A percentile compares a stretch with the other conserved stretches of the same genome.
These are phyloP conservation scores for Nasua narica DNA, from an alignment of 2,797 vertebrate species.

Conservation along the genomic window DNA sequence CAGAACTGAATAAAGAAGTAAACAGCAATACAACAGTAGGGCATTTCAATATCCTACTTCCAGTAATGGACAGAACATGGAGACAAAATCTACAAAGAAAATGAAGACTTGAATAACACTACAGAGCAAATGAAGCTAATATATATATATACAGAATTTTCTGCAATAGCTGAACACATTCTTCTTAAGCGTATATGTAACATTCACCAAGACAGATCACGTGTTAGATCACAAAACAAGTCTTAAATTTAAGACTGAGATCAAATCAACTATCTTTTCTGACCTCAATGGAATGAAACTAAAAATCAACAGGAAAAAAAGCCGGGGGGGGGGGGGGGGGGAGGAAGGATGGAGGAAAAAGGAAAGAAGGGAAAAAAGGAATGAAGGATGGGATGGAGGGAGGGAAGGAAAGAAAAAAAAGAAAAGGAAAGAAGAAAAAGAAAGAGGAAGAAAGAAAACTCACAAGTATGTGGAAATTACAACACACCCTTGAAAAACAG, in stretches of 20 bases:
- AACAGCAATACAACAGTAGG: background rate
- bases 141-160: background rate
- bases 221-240: background rate
- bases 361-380: too few relatives aligned
- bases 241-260: background rate
- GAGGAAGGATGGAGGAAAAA: too few relatives aligned
- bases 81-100: background rate
- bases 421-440: too few relatives aligned
- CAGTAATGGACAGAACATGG: background rate
- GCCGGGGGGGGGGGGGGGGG: accelerated
- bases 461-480: background rate
- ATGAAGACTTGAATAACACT: background rate
- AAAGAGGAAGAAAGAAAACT: background rate
- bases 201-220: background rate
- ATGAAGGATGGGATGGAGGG: too few relatives aligned
- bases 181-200: background rate
- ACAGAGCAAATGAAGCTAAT: background rate
- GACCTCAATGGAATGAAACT: background rate
- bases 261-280: background rate
- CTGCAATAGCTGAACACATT: background rate
- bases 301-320: background rate
- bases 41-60: background rate
- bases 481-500: background rate
- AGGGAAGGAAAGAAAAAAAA: too few relatives aligned
- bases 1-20: background rate